A percentile compares a stretch with the other conserved stretches of the same genome.
phyloP scores from a whole-genome alignment of 2,797 vertebrate genomes.

The Nyctalus aviator region DNA sequence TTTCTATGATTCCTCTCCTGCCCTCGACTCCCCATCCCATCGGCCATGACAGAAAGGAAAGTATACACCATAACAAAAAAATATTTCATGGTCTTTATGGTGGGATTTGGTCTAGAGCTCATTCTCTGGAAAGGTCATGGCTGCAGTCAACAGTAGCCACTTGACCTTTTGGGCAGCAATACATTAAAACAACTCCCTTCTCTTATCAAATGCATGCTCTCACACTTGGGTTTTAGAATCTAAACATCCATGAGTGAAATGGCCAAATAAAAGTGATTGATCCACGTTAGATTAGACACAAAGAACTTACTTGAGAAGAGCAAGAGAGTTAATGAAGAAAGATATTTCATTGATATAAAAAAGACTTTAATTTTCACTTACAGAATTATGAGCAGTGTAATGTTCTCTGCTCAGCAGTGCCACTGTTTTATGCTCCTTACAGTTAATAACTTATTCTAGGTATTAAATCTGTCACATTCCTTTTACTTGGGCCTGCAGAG shows the following conservation, averaged over 20 bases:
- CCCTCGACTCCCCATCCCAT: neutral
- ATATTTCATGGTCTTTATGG: neutral
- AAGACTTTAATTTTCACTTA: constrained; percentile 79
- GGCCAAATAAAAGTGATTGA: constrained; percentile 65
- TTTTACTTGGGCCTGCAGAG: constrained; percentile 85
- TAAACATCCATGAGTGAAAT: constrained; percentile 57
- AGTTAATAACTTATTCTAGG: constrained; percentile 90
- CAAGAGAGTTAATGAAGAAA: constrained; percentile 76
- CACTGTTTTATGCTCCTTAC: constrained; percentile 86
- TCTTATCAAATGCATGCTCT: constrained; percentile 38
- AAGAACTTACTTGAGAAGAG: constrained; percentile 51
- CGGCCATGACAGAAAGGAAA: constrained; percentile 4
- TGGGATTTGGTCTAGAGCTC: neutral
- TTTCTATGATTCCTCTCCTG: neutral
- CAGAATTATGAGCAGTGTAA: constrained; percentile 77
- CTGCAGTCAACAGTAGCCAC: neutral
- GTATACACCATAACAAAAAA: neutral
- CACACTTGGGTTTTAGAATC: constrained; percentile 13
- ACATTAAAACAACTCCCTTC: constrained; percentile 2
- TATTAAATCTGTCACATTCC: constrained; percentile 92
- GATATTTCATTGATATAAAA: constrained; percentile 74
- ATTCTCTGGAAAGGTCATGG: neutral
- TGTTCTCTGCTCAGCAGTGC: constrained; percentile 66
- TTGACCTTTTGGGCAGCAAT: constrained; percentile 20
- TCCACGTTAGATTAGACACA: constrained; percentile 68